A percentile compares a stretch with the other conserved stretches of the same genome.
These are phyloP conservation scores for Sepiola atlantica DNA, from an alignment of 2,888 invertebrate species.

Conservation along the genomic window DNA sequence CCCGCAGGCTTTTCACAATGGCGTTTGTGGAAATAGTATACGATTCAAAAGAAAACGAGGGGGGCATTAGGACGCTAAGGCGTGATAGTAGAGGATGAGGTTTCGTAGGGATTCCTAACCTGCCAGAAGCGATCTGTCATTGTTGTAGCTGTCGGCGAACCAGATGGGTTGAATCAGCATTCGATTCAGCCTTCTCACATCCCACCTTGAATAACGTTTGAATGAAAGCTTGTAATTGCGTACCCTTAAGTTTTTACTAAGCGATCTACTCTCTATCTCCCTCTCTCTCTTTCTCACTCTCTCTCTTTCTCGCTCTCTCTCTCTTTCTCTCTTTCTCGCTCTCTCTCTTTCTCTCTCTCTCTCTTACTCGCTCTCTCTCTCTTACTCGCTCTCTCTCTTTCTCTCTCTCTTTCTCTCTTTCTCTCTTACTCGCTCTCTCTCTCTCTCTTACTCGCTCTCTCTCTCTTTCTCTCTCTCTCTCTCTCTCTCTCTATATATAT, in stretches of 20 bases:
- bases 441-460: too few relatives aligned
- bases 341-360: too few relatives aligned
- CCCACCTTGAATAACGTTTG: background rate
- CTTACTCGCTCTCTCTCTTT: too few relatives aligned
- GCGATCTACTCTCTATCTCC: background rate
- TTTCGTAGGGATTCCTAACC: background rate
- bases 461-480: background rate
- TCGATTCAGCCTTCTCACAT: background rate
- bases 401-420: too few relatives aligned
- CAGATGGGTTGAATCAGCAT: constrained; percentile 32
- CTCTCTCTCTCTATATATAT: too few relatives aligned
- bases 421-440: too few relatives aligned
- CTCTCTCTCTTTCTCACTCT: background rate
- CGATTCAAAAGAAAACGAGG: background rate
- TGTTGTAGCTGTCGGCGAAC: background rate
- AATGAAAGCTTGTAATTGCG: background rate
- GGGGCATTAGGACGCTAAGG: background rate
- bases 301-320: too few relatives aligned
- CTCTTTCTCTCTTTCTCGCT: background rate
- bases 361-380: too few relatives aligned
- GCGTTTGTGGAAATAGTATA: background rate
- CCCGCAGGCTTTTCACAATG: background rate
- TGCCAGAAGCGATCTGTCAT: background rate
- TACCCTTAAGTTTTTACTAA: background rate
- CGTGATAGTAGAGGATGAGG: background rate